phyloP scores from a whole-genome alignment of 1,140 invertebrate genomes.

The Drosophila chauvacae region DNA sequence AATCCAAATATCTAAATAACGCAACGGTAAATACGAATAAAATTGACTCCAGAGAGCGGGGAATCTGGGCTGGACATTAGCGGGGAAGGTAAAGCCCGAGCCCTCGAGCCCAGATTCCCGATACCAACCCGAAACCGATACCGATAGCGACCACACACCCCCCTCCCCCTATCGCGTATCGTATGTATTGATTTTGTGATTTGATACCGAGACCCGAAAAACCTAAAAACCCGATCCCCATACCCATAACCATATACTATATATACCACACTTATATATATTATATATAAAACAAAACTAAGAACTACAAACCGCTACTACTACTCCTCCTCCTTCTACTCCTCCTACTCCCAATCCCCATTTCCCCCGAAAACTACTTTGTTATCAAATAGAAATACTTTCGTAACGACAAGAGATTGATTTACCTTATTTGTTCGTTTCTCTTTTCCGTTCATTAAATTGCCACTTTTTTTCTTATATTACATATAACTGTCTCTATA shows the following conservation, averaged over 20 bases:
- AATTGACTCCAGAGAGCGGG: slow-evolving; percentile 10
- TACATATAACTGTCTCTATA: slow-evolving; percentile 78
- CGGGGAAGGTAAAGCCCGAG: slow-evolving; percentile 4
- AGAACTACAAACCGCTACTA: slow-evolving; percentile 28
- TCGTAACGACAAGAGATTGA: slow-evolving; percentile 72
- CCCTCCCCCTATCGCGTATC: background rate
- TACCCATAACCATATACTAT: background rate
- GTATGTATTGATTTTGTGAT: slow-evolving; percentile 17
- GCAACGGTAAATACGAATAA: slow-evolving; percentile 86
- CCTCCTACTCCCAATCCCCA: background rate
- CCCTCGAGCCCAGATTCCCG: background rate
- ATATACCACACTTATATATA: background rate
- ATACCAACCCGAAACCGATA: background rate
- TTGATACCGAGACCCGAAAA: slow-evolving; percentile 4
- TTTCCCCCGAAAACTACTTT: slow-evolving; percentile 15
- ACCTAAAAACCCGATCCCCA: slow-evolving; percentile 4
- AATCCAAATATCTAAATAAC: slow-evolving; percentile 90
- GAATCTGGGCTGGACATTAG: background rate
- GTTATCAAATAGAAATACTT: slow-evolving; percentile 60
- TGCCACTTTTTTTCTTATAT: slow-evolving; percentile 60
- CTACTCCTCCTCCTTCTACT: background rate
- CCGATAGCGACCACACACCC: background rate
- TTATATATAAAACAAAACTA: slow-evolving; percentile 3
- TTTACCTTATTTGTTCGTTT: slow-evolving; percentile 76
- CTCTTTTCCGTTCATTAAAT: slow-evolving; percentile 73